Base-by-base conservation (phyloP, 2,113 vertebrate genomes). In the Pipra filicauda region DNA sequence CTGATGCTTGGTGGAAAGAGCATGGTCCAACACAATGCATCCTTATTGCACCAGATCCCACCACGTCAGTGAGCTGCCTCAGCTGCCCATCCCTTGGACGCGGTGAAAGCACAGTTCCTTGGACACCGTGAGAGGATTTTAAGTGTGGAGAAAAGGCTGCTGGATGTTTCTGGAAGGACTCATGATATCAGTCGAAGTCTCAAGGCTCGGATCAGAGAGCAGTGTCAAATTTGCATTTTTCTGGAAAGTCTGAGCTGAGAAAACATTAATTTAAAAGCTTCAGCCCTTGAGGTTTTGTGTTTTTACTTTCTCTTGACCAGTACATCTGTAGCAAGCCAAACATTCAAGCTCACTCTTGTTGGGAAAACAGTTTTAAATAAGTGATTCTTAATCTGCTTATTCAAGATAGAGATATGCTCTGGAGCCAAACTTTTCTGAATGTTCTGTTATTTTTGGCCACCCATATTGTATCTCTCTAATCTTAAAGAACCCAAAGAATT, bases 341-440 rank as follows among this genome's bases (percentile, higher is more conserved):
- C 51, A 76, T 65, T 67, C 88, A 70, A 87, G 31, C 46, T 91
- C 46, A 19, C 21, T 91, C 46, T 87, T 76, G 61, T 92, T 87
- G 73, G 76, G 85, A 96, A 96, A 94, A 85, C 24, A 19, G 51
- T 94, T 95, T 83, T 64, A 92, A 94, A 89, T 55, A 91, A 94
- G 88, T 91, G 89, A 95, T 89, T 87, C 72, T 93, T 95, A 91
- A 86, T 97, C 90, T 93, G 89, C 90, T 97, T 96, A 92, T 84
- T 94, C 82, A 87, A 95, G 95, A 96, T 91, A 96, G 82, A 87
- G 59, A 66, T 84, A 89, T 1, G 3, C 39, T 89, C 39, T 48
- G 79, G 79, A 94, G 94, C 96, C 95, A 96, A 96, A 91, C 51
- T 92, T 94, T 83, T 92, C 91, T 95, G 67, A 96, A 88, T 28